phyloP scores from a whole-genome alignment of 2,113 vertebrate genomes.

The Epinephelus cyanopodus region DNA sequence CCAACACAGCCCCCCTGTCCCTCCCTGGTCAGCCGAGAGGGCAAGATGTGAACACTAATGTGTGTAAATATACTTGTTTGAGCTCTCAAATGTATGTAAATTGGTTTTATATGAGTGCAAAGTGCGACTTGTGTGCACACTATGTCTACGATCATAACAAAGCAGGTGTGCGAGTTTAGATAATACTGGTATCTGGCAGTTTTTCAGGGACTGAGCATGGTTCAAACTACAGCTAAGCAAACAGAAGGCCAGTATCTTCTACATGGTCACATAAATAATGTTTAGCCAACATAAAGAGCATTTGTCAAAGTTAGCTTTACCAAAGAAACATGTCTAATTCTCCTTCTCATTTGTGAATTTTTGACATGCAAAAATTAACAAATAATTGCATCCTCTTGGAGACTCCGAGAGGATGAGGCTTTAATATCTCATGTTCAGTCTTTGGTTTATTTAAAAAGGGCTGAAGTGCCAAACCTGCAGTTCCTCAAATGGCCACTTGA shows the following conservation, averaged over 20 bases:
- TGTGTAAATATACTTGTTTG: constrained; percentile 48
- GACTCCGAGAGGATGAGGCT: not conserved
- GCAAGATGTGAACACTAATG: constrained; percentile 55
- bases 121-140: not conserved
- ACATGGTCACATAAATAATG: not conserved
- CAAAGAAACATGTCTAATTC: not conserved
- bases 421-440: not conserved
- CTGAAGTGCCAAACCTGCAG: too few relatives aligned
- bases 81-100: constrained; percentile 2
- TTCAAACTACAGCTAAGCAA: constrained; percentile 5
- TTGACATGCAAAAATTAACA: not conserved
- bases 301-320: not conserved
- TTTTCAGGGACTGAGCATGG: not conserved
- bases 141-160: not conserved
- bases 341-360: not conserved
- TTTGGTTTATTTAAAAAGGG: not conserved
- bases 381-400: not conserved
- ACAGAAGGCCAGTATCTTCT: not conserved
- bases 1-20: constrained; percentile 62
- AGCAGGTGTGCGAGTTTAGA: not conserved
- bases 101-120: not conserved
- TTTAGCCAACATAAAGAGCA: not conserved
- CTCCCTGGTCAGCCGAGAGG: constrained; percentile 47
- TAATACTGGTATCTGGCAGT: not conserved
- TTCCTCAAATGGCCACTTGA: too few relatives aligned